These are phyloP conservation scores for Erpetoichthys calabaricus DNA, from an alignment of 2,797 vertebrate genomes.

Conservation along the genomic window DNA sequence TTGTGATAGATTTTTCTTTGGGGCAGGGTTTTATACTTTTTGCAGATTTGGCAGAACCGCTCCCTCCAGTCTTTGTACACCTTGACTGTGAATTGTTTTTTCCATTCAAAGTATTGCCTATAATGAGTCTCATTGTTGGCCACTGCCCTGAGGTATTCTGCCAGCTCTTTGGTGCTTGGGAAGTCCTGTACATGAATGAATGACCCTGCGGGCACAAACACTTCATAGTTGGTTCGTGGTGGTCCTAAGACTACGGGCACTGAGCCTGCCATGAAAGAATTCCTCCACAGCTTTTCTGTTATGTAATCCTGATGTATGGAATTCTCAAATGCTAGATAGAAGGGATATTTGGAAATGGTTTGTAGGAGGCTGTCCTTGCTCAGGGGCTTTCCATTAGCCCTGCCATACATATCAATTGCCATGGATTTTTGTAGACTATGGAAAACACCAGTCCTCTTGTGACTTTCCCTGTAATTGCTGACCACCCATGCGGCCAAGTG, in stretches of 20 bases:
- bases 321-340: conserved; percentile 90
- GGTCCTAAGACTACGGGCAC: conserved; percentile 80
- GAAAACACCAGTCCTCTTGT: conserved; percentile 55
- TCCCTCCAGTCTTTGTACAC: conserved; percentile 61
- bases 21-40: conserved; percentile 36
- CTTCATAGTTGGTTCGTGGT: conserved; percentile 52
- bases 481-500: conserved; percentile 73
- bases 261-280: conserved; percentile 51
- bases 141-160: conserved; percentile 45
- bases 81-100: conserved; percentile 40
- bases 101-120: conserved; percentile 59
- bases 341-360: conserved; percentile 64
- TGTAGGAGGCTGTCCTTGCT: conserved; percentile 45
- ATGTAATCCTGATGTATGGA: conserved; percentile 69
- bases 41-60: conserved; percentile 68
- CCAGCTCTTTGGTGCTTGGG: conserved; percentile 47
- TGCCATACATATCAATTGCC: conserved; percentile 57
- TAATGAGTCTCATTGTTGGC: conserved; percentile 47
- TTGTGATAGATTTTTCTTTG: conserved; percentile 39
- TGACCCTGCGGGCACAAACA: conserved; percentile 53
- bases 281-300: conserved; percentile 88
- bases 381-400: conserved; percentile 32
- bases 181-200: conserved; percentile 83
- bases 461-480: conserved; percentile 55
- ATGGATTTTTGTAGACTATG: conserved; percentile 42